Evolutionary conservation across 2,888 invertebrate species (phyloP).

Genomic region (Coleophora deauratella): DNA sequence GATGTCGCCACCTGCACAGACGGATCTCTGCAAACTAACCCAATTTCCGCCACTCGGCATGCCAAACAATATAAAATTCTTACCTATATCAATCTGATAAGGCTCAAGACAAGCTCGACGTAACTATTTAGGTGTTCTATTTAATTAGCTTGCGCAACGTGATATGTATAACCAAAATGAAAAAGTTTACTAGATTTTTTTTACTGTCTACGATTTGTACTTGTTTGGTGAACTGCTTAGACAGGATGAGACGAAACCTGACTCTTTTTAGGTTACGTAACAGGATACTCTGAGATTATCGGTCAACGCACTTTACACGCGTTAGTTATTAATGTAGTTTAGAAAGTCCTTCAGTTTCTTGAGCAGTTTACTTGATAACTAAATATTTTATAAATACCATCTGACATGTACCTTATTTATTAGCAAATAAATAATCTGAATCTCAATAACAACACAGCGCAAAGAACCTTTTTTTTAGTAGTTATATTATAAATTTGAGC

Average conservation of each 20-base stretch:
- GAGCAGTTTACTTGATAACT: no score
- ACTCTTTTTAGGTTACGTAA: slow-evolving; percentile 4
- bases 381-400: no score
- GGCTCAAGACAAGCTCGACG: background rate
- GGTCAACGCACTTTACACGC: slow-evolving; percentile 29
- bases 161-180: background rate
- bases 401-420: no score
- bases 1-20: no score
- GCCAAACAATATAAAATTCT: background rate
- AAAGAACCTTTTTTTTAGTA: no score
- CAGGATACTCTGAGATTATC: slow-evolving; percentile 33
- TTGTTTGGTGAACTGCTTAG: background rate
- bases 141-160: background rate
- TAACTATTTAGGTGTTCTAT: background rate
- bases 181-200: background rate
- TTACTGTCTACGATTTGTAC: no score
- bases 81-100: slow-evolving; percentile 7
- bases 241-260: background rate
- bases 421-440: no score
- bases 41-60: background rate
- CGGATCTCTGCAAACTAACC: slow-evolving; percentile 2
- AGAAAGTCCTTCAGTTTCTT: no score
- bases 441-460: no score
- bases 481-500: no score
- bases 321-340: no score